Base-by-base conservation (phyloP, 2,113 vertebrate species). In the Hystrix cristata region DNA sequence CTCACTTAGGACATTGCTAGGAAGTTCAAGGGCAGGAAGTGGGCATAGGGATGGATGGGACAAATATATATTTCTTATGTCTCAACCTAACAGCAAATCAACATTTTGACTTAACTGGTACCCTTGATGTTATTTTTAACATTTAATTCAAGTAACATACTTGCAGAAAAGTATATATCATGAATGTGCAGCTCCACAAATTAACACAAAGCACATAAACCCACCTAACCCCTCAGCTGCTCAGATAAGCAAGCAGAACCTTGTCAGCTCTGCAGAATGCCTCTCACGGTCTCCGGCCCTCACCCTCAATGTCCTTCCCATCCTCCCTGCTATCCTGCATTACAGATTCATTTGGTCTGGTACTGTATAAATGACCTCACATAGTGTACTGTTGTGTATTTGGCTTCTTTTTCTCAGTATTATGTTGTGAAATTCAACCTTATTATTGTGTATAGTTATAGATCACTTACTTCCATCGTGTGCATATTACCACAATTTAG, bases 281-380 rank as follows among this genome's bases (percentile, higher is more conserved):
- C 51, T 48, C 1, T 16, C 7, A 0, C 14, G 25, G 55, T 34
- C 51, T 85, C 29, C 69, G 82, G 67, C 57, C 1, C 3, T 9
- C 3, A 4, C 4, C 16, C 16, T 1, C 53, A 2, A 18, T 1
- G 0, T 34, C 25, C 34, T 7, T 1, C 15, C 74, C 14, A 16
- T 21, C 48, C 8, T 48, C 31, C 64, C n/a, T 38, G 7, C 14
- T 1, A 0, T 51, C 53, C 53, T 53, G 15, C 9, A 34, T n/a
- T 16, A 23, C 1, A 6, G 51, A 48, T 15, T 55, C 21, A 18
- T 65, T 43, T 83, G 46, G 27, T 83, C 59, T 89, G 15, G 2
- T 13, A 46, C 8, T 67, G 0, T 53, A 0, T 64, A 12, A 38
- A 51, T 69, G 25, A 81, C 34, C 46, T 76, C 25, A 8, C 9